phyloP scores from a whole-genome alignment of 2,888 invertebrate genomes.

The Callimorpha dominula region DNA sequence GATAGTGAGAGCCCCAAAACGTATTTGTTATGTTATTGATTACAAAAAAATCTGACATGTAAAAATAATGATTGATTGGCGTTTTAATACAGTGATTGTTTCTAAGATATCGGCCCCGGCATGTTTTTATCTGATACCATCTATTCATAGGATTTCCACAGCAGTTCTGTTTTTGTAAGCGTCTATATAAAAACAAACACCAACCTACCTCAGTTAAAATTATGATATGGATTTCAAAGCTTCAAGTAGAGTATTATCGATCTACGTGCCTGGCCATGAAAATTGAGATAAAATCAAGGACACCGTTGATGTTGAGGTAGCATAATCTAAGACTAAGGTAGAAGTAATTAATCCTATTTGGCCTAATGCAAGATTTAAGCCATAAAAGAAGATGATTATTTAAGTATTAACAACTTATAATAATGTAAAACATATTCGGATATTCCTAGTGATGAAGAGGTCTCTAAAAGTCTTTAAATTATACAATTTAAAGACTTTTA shows the following conservation, averaged over 20 bases:
- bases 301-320: conserved; percentile 36
- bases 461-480: too few species aligned
- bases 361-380: conserved; percentile 11
- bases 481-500: too few species aligned
- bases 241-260: conserved; percentile 26
- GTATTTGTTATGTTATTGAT: too few species aligned
- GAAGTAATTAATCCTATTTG: conserved; percentile 42
- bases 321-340: conserved; percentile 29
- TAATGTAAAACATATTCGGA: too few species aligned
- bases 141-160: conserved; percentile 38
- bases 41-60: background rate
- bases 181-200: conserved; percentile 8
- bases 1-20: too few species aligned
- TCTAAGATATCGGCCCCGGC: conserved; percentile 15
- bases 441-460: too few species aligned
- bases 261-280: conserved; percentile 31
- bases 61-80: background rate
- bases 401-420: background rate
- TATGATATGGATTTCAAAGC: conserved; percentile 7
- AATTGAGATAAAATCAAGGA: conserved; percentile 46
- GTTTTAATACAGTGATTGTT: background rate
- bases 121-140: conserved; percentile 38
- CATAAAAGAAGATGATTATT: conserved; percentile 15
- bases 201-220: rapidly evolving
- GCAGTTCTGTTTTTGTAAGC: conserved; percentile 41